Conservation (phyloP, 2,113 vertebrate genomes). For the Lasiurus borealis region DNA sequence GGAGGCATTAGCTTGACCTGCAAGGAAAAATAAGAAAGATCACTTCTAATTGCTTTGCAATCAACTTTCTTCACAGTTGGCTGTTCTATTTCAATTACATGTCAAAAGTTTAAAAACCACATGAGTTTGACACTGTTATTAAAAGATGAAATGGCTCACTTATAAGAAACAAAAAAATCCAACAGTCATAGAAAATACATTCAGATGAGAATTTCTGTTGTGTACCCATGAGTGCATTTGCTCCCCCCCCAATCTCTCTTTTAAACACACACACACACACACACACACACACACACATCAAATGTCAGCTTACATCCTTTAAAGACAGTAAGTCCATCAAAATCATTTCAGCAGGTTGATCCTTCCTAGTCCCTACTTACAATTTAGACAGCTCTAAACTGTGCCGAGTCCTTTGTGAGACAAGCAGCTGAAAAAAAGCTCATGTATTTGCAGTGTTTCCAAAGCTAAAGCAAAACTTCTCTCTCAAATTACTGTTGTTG, state of each 20-base stretch:
- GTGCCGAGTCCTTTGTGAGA: not conserved
- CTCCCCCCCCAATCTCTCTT: too few relatives aligned
- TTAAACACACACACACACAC: accelerated
- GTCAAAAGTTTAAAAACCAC: not conserved
- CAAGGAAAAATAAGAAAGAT: conserved; percentile 59
- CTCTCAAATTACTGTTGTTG: not conserved
- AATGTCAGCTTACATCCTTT: not conserved
- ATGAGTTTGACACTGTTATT: not conserved
- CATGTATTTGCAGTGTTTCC: not conserved
- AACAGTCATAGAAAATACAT: not conserved
- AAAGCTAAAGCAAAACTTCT: not conserved
- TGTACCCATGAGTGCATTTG: accelerated
- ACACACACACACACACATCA: accelerated
- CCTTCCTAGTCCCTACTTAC: not conserved
- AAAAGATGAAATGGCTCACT: not conserved
- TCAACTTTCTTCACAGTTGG: not conserved
- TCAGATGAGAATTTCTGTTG: not conserved
- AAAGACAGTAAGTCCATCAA: not conserved
- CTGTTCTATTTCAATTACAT: not conserved
- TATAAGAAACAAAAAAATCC: not conserved
- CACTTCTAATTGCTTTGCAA: conserved; percentile 38
- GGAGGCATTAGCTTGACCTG: conserved; percentile 96
- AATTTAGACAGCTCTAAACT: not conserved
- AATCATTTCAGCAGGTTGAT: not conserved
- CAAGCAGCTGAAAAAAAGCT: not conserved